A percentile compares a stretch with the other conserved stretches of the same genome.
Conservation (phyloP, 2,888 invertebrate species). For the Pristionchus entomophagus region DNA sequence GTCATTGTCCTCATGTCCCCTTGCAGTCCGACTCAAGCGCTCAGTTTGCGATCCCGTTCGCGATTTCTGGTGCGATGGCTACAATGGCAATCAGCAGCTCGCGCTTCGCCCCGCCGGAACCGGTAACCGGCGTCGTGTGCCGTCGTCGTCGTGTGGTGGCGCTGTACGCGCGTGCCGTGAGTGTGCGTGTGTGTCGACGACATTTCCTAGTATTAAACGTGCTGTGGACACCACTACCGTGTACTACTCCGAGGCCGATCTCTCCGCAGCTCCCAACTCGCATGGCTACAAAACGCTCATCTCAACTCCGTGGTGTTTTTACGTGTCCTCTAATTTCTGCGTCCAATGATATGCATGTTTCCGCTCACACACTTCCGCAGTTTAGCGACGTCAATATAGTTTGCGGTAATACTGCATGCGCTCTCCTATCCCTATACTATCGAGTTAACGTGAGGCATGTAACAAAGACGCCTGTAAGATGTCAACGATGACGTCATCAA, state of each 20-base stretch:
- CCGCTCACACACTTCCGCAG: background rate
- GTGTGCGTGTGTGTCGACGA: background rate
- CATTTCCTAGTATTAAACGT: background rate
- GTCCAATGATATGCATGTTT: background rate
- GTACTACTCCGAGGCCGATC: constrained; percentile 9
- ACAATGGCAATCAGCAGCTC: constrained; percentile 48
- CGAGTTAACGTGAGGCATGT: background rate
- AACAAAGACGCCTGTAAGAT: background rate
- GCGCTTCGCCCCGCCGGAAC: constrained; percentile 50
- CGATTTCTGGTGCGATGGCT: constrained; percentile 73
- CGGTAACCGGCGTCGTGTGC: constrained; percentile 23
- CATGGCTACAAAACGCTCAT: background rate
- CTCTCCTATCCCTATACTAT: background rate
- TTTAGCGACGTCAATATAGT: background rate
- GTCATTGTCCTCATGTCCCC: constrained; percentile 38
- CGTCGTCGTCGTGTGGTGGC: constrained; percentile 5
- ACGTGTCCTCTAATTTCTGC: background rate
- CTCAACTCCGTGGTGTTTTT: too few species aligned
- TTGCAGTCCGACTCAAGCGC: constrained; percentile 63
- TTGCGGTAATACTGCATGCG: background rate
- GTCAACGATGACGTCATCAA: background rate
- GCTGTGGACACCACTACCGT: background rate
- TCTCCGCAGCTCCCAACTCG: background rate
- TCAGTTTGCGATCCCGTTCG: constrained; percentile 73
- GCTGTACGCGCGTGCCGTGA: constrained; percentile 23